Conservation (phyloP, 2,888 invertebrate species). For the Branchellion lobata region DNA sequence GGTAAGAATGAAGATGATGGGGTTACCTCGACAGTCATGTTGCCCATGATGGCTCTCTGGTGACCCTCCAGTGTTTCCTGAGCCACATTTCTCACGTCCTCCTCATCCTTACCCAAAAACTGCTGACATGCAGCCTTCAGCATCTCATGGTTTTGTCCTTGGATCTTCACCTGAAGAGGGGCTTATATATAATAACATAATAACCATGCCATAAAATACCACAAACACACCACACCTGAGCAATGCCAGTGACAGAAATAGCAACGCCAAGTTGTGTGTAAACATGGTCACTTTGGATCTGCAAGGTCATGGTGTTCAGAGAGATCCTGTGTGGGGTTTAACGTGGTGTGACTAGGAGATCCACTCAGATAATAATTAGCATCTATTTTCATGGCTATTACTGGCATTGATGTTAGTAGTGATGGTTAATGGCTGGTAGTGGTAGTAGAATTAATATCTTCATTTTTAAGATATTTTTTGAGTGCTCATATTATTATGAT, state of each 20-base stretch:
- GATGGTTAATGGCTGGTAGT: too few species aligned
- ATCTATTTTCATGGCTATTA: neutral
- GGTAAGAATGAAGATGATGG: neutral
- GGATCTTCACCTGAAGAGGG: slow-evolving; percentile 62
- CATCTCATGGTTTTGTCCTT: slow-evolving; percentile 62
- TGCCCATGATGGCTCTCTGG: slow-evolving; percentile 64
- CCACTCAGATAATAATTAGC: neutral
- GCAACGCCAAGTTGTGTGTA: slow-evolving; percentile 95
- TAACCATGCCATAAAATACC: neutral
- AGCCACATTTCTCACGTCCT: slow-evolving; percentile 60
- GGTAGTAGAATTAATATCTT: too few species aligned
- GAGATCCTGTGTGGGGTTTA: slow-evolving; percentile 85
- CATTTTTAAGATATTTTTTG: too few species aligned
- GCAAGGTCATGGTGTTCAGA: slow-evolving; percentile 92
- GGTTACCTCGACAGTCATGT: slow-evolving; percentile 62
- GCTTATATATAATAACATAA: too few species aligned
- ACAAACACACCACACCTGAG: slow-evolving; percentile 71
- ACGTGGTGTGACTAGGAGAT: neutral
- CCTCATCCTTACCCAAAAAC: slow-evolving; percentile 62
- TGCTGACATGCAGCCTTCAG: slow-evolving; percentile 62
- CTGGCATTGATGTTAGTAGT: too few species aligned
- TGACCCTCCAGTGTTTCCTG: slow-evolving; percentile 64
- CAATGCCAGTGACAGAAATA: slow-evolving; percentile 93
- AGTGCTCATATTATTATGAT: too few species aligned
- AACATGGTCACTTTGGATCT: slow-evolving; percentile 90